Conservation (phyloP, 2,888 invertebrate species). For the Syrphus vitripennis region DNA sequence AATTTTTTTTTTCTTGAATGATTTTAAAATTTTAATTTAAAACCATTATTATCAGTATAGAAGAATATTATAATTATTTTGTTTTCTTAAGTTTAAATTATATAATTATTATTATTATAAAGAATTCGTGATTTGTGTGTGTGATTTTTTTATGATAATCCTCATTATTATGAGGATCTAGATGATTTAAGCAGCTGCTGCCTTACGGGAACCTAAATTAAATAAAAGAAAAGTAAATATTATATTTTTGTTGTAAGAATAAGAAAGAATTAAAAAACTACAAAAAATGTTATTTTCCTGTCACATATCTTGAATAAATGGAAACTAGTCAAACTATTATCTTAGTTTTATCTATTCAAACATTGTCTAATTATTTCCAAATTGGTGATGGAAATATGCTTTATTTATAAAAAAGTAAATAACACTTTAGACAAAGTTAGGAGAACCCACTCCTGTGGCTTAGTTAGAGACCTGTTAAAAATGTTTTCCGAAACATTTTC, state of each 20-base stretch:
- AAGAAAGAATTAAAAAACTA: too few species aligned
- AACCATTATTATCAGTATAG: conserved; percentile 20
- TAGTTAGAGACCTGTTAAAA: too few species aligned
- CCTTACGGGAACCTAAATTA: conserved; percentile 58
- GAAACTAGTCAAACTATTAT: too few species aligned
- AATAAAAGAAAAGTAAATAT: background rate
- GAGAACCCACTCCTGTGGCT: too few species aligned
- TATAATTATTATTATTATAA: conserved; percentile 45
- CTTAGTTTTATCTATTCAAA: too few species aligned
- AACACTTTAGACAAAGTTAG: too few species aligned
- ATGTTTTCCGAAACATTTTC: too few species aligned
- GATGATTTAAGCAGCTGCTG: conserved; percentile 48
- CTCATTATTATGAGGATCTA: conserved; percentile 27
- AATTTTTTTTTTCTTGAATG: background rate
- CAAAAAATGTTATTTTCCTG: too few species aligned
- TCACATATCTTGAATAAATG: too few species aligned
- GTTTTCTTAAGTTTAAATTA: conserved; percentile 11
- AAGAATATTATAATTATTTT: conserved; percentile 19
- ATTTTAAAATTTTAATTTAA: conserved; percentile 13
- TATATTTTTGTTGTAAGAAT: background rate
- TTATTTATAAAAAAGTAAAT: too few species aligned
- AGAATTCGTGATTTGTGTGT: conserved; percentile 39
- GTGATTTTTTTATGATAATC: background rate
- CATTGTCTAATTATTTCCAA: too few species aligned
- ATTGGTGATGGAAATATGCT: too few species aligned